phyloP scores from a whole-genome alignment of 2,113 vertebrate genomes.

The Lophochroa leadbeateri region DNA sequence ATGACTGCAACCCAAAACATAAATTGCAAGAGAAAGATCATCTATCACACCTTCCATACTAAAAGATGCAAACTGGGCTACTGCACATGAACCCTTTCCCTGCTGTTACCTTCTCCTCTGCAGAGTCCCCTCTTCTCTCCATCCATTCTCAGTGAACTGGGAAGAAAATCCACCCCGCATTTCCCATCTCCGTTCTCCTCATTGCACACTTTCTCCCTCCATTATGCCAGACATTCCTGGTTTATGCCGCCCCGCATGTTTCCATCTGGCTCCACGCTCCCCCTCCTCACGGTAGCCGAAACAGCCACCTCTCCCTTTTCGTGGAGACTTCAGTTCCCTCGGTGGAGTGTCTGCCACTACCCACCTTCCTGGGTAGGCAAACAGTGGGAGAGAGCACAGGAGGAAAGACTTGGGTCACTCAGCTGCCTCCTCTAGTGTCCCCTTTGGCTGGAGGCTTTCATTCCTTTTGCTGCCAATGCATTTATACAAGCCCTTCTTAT shows the following conservation, averaged over 20 bases:
- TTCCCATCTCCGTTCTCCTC: neutral
- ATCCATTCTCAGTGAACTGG: neutral
- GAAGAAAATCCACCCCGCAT: neutral
- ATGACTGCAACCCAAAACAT: neutral
- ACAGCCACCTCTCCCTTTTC: no score
- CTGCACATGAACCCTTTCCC: neutral
- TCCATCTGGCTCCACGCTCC: neutral
- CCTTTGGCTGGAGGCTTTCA: neutral
- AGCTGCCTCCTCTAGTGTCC: neutral
- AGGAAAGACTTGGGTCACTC: neutral
- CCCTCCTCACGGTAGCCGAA: accelerated
- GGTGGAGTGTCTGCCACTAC: no score
- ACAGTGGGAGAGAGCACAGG: no score
- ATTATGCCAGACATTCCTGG: no score
- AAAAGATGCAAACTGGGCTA: neutral
- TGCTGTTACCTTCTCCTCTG: neutral
- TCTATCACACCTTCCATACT: neutral
- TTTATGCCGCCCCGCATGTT: neutral
- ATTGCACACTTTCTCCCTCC: no score
- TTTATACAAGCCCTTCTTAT: no score
- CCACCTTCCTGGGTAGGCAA: no score
- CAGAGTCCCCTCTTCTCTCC: neutral
- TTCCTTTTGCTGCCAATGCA: neutral
- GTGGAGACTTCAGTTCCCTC: neutral
- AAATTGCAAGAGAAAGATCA: neutral